Conservation (phyloP, 2,888 invertebrate genomes). For the Nomada fabriciana region DNA sequence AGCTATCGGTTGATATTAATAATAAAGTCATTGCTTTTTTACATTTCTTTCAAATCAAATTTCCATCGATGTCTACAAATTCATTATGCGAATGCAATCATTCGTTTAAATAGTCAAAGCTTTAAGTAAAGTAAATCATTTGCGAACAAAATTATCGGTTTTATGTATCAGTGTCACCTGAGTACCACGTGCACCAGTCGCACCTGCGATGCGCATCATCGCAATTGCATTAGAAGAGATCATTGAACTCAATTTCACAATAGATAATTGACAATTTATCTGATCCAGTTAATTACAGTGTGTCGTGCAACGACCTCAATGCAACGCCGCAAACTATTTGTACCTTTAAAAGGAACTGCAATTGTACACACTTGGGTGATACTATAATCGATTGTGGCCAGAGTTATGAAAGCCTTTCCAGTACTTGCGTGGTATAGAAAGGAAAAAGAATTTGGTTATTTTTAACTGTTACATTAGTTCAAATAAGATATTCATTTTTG, state of each 20-base stretch:
- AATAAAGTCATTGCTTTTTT: no score
- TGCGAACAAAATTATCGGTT: background rate
- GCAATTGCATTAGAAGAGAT: slow-evolving; percentile 56
- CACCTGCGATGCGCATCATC: slow-evolving; percentile 59
- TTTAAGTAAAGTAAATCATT: background rate
- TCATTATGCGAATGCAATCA: no score
- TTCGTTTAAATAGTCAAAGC: background rate
- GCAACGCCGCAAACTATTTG: slow-evolving; percentile 40
- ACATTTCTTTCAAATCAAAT: no score
- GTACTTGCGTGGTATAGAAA: no score
- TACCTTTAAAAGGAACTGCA: slow-evolving; percentile 19
- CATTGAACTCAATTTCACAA: slow-evolving; percentile 67
- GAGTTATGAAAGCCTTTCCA: no score
- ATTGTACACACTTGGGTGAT: background rate
- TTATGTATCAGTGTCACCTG: background rate
- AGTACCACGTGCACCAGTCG: slow-evolving; percentile 3
- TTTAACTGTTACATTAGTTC: background rate
- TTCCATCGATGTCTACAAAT: no score
- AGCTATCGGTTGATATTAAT: no score
- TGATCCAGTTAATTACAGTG: slow-evolving; percentile 50
- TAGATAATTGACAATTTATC: slow-evolving; percentile 67
- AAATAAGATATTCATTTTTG: background rate
- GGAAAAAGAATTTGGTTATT: no score
- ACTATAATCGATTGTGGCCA: background rate
- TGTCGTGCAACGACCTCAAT: slow-evolving; percentile 55